phyloP scores from a whole-genome alignment of 2,797 vertebrate genomes.

The Myiotriccus ornatus region DNA sequence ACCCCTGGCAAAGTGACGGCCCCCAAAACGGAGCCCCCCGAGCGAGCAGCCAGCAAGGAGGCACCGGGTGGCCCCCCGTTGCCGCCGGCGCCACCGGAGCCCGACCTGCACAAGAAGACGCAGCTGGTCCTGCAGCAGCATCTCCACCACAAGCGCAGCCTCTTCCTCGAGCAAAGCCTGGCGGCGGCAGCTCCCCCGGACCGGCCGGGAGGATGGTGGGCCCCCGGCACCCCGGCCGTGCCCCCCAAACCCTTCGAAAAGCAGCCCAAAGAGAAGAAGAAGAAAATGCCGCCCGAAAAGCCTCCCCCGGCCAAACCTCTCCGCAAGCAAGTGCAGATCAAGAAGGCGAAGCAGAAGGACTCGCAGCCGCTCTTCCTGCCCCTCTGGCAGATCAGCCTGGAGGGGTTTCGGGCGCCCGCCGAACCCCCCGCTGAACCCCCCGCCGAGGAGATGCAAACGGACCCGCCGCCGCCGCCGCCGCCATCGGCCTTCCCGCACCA shows the following conservation, averaged over 20 bases:
- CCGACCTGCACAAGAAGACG: conserved; percentile 84
- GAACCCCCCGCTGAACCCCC: conserved; percentile 60
- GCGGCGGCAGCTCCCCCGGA: conserved; percentile 69
- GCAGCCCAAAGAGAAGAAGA: conserved; percentile 90
- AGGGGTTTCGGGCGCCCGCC: conserved; percentile 51
- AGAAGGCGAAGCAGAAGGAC: conserved; percentile 90
- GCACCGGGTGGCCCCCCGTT: conserved; percentile 35
- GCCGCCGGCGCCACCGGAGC: conserved; percentile 63
- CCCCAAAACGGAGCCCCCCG: conserved; percentile 24
- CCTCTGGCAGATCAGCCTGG: conserved; percentile 84
- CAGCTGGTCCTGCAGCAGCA: conserved; percentile 95
- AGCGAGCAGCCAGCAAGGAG: neutral
- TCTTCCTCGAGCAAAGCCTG: conserved; percentile 83
- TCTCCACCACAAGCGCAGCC: conserved; percentile 93
- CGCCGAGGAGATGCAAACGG: conserved; percentile 51
- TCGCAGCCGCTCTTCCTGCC: conserved; percentile 88
- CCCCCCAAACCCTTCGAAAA: conserved; percentile 83
- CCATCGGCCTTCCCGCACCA: conserved; percentile 19
- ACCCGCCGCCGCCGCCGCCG: neutral
- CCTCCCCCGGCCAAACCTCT: conserved; percentile 74
- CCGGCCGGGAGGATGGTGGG: conserved; percentile 84
- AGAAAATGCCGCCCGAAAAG: conserved; percentile 73
- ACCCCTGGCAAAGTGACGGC: conserved; percentile 39
- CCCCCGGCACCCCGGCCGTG: neutral
- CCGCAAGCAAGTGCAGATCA: conserved; percentile 91